These are phyloP conservation scores for Megaustenia siamemsis DNA, from an alignment of 2,888 invertebrate genomes.

Conservation along the genomic window DNA sequence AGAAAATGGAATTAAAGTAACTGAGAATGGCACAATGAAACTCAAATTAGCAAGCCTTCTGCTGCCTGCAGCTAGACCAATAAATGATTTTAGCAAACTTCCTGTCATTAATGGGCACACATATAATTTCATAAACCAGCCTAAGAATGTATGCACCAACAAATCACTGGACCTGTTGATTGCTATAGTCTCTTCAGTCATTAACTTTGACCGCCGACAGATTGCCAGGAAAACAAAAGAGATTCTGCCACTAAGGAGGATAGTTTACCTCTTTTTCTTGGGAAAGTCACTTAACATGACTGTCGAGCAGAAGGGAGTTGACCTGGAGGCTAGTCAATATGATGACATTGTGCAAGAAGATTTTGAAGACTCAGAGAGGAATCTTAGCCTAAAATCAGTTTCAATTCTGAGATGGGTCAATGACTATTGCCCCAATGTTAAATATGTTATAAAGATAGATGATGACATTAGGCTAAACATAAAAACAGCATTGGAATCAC, in stretches of 20 bases:
- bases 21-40: conserved; percentile 8
- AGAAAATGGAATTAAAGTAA: conserved; percentile 22
- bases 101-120: conserved; percentile 35
- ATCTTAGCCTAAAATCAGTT: conserved; percentile 45
- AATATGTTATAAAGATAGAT: conserved; percentile 47
- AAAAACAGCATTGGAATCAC: not conserved
- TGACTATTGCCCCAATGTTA: conserved; percentile 16
- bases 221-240: not conserved
- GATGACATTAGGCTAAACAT: conserved; percentile 38
- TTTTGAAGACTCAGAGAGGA: conserved; percentile 24
- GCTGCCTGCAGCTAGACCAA: not conserved
- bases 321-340: conserved; percentile 7
- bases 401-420: conserved; percentile 38
- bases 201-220: conserved; percentile 33
- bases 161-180: conserved; percentile 20
- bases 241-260: not conserved
- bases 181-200: conserved; percentile 12
- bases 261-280: conserved; percentile 31
- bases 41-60: conserved; percentile 25
- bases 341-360: conserved; percentile 44
- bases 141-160: not conserved
- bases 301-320: conserved; percentile 13
- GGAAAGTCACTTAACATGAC: not conserved
- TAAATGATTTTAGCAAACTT: not conserved
- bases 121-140: conserved; percentile 22